Percentiles rank a stretch among this genome's conserved stretches.
These are phyloP conservation scores for Selenia dentaria DNA, from an alignment of 2,888 invertebrate species.

Conservation along the genomic window DNA sequence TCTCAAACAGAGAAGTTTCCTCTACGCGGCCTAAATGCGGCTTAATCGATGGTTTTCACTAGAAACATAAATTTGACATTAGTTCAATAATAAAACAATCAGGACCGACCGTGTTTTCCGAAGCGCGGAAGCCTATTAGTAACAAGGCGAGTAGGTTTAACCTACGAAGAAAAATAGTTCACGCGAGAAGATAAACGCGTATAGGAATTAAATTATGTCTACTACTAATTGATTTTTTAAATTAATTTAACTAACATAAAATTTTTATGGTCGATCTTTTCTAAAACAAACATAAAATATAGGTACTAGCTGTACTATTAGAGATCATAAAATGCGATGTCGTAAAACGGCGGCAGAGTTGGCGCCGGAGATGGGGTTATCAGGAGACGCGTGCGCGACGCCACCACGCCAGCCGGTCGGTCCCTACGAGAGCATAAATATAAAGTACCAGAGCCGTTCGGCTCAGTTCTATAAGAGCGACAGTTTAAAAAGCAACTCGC, in stretches of 20 bases:
- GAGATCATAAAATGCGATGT: conserved; percentile 23
- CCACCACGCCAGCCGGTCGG: conserved; percentile 41
- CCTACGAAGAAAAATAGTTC: too few species aligned
- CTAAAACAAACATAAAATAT: background rate
- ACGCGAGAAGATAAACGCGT: too few species aligned
- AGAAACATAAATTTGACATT: too few species aligned
- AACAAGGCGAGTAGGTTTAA: too few species aligned
- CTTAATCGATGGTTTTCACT: too few species aligned
- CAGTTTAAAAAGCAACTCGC: conserved; percentile 44
- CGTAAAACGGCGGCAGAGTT: conserved; percentile 43
- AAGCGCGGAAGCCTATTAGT: too few species aligned
- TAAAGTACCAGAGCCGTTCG: conserved; percentile 41
- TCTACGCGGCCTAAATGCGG: too few species aligned
- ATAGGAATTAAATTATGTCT: too few species aligned
- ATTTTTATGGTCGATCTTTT: conserved; percentile 16
- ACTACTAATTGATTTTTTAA: background rate
- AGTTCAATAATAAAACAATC: too few species aligned
- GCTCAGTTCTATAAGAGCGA: conserved; percentile 60
- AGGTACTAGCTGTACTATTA: conserved; percentile 8
- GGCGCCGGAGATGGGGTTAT: conserved; percentile 77
- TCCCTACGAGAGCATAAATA: conserved; percentile 65
- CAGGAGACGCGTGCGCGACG: conserved; percentile 77
- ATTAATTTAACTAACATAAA: background rate
- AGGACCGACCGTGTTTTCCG: too few species aligned
- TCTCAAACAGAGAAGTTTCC: too few species aligned